Percentiles rank a stretch among this genome's conserved stretches.
These are phyloP conservation scores for Tinea pellionella DNA, from an alignment of 2,888 invertebrate genomes.

Conservation along the genomic window DNA sequence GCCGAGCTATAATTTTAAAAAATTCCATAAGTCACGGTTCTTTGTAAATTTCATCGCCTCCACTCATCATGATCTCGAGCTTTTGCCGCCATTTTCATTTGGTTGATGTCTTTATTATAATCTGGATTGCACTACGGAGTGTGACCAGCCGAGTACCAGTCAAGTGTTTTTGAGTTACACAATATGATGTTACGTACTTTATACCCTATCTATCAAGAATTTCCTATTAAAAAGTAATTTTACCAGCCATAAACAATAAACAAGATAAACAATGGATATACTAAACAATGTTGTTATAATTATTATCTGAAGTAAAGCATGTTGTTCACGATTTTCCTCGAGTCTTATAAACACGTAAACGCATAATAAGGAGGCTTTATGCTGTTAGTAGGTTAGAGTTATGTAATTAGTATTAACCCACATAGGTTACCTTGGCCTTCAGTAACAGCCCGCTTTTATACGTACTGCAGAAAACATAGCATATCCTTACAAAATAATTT, in stretches of 20 bases:
- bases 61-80: background rate
- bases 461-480: background rate
- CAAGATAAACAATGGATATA: background rate
- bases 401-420: conserved; percentile 38
- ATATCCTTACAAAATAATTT: background rate
- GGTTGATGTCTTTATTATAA: too few species aligned
- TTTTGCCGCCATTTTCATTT: background rate
- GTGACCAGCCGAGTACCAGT: too few species aligned
- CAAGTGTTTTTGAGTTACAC: too few species aligned
- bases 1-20: too few species aligned
- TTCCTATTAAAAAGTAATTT: too few species aligned
- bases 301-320: background rate
- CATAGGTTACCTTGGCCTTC: conserved; percentile 39
- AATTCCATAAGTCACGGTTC: too few species aligned
- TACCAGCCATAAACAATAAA: too few species aligned
- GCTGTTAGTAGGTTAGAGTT: conserved; percentile 18
- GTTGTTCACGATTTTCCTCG: background rate
- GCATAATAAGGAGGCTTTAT: background rate
- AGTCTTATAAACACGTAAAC: background rate
- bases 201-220: background rate
- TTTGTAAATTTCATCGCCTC: too few species aligned
- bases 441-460: conserved; percentile 8
- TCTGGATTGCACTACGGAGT: too few species aligned
- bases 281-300: background rate
- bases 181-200: too few species aligned